phyloP scores from a whole-genome alignment of 2,888 invertebrate genomes.

The Synanthedon vespiformis region DNA sequence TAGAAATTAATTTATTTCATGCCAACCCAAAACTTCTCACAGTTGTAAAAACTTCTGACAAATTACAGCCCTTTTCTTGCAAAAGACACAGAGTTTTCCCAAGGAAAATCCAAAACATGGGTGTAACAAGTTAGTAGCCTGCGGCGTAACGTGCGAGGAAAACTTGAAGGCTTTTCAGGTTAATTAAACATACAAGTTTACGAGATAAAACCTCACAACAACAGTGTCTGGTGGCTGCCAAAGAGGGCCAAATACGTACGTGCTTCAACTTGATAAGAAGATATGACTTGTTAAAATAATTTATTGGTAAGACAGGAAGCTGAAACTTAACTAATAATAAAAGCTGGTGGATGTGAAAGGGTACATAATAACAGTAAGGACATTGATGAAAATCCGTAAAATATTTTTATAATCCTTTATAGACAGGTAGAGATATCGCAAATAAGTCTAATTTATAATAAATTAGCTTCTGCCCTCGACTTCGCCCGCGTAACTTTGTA shows the following conservation, averaged over 20 bases:
- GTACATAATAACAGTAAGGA: too few relatives aligned
- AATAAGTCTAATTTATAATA: too few relatives aligned
- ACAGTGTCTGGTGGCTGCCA: conserved; percentile 11
- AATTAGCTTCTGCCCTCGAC: too few relatives aligned
- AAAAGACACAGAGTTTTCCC: not conserved
- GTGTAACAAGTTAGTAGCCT: conserved; percentile 42
- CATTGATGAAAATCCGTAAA: too few relatives aligned
- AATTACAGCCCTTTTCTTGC: not conserved
- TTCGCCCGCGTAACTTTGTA: too few relatives aligned
- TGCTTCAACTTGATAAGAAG: conserved; percentile 19
- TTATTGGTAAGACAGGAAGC: not conserved
- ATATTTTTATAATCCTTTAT: too few relatives aligned
- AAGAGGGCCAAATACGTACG: conserved; percentile 28
- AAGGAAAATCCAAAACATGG: conserved; percentile 8
- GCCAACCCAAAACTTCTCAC: not conserved
- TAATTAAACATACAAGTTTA: conserved; percentile 55
- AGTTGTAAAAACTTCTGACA: not conserved
- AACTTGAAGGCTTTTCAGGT: conserved; percentile 42
- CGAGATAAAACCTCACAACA: conserved; percentile 32
- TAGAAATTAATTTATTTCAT: not conserved
- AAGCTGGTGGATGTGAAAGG: too few relatives aligned
- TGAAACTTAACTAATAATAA: too few relatives aligned
- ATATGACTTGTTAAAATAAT: not conserved
- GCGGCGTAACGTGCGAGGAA: conserved; percentile 44
- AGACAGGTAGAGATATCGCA: too few relatives aligned